Conservation (phyloP, 2,888 invertebrate species). For the Leptothorax acervorum region DNA sequence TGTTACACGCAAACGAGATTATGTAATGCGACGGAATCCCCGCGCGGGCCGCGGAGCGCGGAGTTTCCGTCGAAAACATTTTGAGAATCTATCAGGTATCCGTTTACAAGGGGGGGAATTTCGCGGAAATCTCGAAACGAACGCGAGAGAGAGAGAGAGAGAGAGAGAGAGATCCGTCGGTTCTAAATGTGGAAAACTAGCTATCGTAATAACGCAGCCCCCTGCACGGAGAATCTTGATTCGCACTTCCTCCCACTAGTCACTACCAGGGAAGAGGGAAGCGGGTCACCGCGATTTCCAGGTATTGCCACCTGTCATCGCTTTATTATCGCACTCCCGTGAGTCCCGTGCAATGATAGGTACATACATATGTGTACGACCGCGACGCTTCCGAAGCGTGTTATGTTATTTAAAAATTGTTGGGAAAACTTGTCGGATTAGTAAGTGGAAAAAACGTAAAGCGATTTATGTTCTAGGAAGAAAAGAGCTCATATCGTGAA, state of each 20-base stretch:
- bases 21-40: not conserved
- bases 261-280: not conserved
- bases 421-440: not conserved
- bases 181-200: not conserved
- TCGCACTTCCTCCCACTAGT: not conserved
- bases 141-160: not conserved
- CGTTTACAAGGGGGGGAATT: not conserved
- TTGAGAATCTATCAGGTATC: not conserved
- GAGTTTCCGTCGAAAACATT: not conserved
- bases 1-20: not conserved
- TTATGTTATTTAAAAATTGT: constrained; percentile 2
- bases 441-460: not conserved
- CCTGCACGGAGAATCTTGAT: not conserved
- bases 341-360: no score
- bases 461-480: not conserved
- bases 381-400: not conserved
- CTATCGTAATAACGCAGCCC: not conserved
- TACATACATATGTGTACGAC: not conserved
- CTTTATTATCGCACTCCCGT: not conserved
- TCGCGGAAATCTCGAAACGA: no score
- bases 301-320: constrained; percentile 9
- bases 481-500: not conserved
- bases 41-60: not conserved
- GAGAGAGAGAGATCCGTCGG: not conserved
- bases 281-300: constrained; percentile 16